A percentile compares a stretch with the other conserved stretches of the same genome.
These are phyloP conservation scores for Spea hammondii DNA, from an alignment of 2,797 vertebrate genomes.

Conservation along the genomic window DNA sequence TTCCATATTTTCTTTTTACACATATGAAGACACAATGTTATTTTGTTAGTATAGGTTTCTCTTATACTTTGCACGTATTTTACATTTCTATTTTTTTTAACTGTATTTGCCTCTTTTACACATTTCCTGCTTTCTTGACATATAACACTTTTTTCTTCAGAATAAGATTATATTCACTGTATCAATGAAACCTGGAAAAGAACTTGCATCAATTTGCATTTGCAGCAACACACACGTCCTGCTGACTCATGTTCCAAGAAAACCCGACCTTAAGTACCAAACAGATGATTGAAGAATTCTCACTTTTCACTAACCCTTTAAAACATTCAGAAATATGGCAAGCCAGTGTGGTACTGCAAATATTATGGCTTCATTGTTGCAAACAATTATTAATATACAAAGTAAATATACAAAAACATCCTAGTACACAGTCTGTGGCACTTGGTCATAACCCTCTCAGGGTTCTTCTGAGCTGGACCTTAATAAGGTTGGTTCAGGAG, in stretches of 20 bases:
- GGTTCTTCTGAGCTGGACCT: no score
- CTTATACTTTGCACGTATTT: not conserved
- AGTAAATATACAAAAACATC: no score
- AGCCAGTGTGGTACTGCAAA: conserved; percentile 7
- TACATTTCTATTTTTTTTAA: no score
- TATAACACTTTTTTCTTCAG: conserved; percentile 13
- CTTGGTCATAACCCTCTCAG: no score
- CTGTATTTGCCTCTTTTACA: not conserved
- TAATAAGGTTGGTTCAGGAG: no score
- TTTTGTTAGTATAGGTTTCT: not conserved
- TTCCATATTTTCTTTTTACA: not conserved
- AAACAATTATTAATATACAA: no score
- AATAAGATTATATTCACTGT: conserved; percentile 36
- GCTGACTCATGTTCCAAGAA: conserved; percentile 46
- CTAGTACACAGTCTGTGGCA: no score
- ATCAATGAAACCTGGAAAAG: not conserved
- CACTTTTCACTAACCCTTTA: not conserved
- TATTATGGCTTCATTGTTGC: no score
- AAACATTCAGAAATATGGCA: not conserved
- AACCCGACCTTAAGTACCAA: conserved; percentile 25
- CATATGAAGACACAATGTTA: no score
- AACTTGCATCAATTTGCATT: not conserved
- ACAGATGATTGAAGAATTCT: conserved; percentile 12
- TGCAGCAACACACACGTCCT: conserved; percentile 30
- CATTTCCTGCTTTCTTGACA: conserved; percentile 8